phyloP scores from a whole-genome alignment of 1,140 invertebrate genomes.

The Meteorus sp. region DNA sequence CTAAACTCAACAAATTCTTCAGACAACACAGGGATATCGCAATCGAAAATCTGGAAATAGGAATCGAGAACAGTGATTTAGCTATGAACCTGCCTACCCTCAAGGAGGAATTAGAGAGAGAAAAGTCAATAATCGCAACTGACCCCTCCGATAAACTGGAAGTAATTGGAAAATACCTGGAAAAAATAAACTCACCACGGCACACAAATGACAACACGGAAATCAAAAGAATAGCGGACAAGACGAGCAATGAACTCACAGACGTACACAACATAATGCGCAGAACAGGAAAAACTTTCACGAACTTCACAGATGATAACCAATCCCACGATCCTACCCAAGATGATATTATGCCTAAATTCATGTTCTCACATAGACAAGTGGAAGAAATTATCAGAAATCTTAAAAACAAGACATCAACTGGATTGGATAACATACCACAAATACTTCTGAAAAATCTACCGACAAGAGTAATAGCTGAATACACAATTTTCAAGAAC shows the following conservation, averaged over 20 bases:
- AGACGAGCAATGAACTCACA: background rate
- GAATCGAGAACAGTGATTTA: too few relatives aligned
- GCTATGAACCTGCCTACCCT: background rate
- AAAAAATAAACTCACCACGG: slow-evolving; percentile 15
- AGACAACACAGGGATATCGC: background rate
- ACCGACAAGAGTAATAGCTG: slow-evolving; percentile 1
- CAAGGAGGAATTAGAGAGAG: background rate
- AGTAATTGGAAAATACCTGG: slow-evolving; percentile 13
- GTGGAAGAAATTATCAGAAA: background rate
- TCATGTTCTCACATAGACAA: background rate
- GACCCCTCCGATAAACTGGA: slow-evolving; percentile 4
- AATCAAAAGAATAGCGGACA: background rate
- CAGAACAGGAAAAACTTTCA: too few relatives aligned
- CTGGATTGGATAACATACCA: slow-evolving; percentile 24
- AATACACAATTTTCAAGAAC: slow-evolving; percentile 19
- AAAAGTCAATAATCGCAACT: slow-evolving; percentile 18
- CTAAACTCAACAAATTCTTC: slow-evolving; percentile 21
- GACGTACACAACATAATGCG: background rate
- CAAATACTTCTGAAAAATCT: slow-evolving; percentile 23
- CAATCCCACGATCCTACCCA: background rate
- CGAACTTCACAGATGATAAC: too few relatives aligned
- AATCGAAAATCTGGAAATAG: background rate
- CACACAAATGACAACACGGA: background rate
- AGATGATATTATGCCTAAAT: background rate
- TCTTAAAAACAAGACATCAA: slow-evolving; percentile 24